Conservation (phyloP, 1,140 invertebrate species). For the Drosophila seguyi region DNA sequence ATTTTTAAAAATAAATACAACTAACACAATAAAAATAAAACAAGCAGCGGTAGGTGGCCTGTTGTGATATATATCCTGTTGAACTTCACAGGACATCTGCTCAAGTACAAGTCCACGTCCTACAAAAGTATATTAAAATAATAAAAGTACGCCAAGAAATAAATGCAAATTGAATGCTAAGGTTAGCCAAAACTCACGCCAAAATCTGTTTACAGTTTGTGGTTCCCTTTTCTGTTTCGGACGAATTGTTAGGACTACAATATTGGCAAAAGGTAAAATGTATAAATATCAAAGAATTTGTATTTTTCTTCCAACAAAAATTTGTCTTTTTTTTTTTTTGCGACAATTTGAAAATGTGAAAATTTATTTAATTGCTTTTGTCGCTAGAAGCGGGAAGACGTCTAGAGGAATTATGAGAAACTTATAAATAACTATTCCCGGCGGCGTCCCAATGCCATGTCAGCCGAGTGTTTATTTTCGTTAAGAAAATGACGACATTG, state of each 20-base stretch:
- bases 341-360: slow-evolving; percentile 40
- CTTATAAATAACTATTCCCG: slow-evolving; percentile 60
- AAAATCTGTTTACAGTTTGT: slow-evolving; percentile 27
- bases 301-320: not conserved
- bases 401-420: slow-evolving; percentile 56
- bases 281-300: slow-evolving; percentile 7
- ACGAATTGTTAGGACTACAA: not conserved
- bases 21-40: not conserved
- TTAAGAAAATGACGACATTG: slow-evolving; percentile 76
- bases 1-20: too few relatives aligned
- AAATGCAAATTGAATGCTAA: slow-evolving; percentile 43
- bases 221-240: slow-evolving; percentile 10
- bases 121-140: slow-evolving; percentile 22
- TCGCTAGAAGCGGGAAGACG: slow-evolving; percentile 40
- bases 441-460: slow-evolving; percentile 25
- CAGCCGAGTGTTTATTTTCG: slow-evolving; percentile 65
- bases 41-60: not conserved
- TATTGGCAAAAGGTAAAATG: slow-evolving; percentile 32
- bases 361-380: slow-evolving; percentile 63
- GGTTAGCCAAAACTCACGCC: slow-evolving; percentile 16
- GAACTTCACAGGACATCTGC: not conserved
- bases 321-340: not conserved
- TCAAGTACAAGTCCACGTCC: not conserved
- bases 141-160: slow-evolving; percentile 33
- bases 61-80: too few relatives aligned